Evolutionary conservation across 1,140 invertebrate species (phyloP).

Genomic region (Caerostris extrusa): DNA sequence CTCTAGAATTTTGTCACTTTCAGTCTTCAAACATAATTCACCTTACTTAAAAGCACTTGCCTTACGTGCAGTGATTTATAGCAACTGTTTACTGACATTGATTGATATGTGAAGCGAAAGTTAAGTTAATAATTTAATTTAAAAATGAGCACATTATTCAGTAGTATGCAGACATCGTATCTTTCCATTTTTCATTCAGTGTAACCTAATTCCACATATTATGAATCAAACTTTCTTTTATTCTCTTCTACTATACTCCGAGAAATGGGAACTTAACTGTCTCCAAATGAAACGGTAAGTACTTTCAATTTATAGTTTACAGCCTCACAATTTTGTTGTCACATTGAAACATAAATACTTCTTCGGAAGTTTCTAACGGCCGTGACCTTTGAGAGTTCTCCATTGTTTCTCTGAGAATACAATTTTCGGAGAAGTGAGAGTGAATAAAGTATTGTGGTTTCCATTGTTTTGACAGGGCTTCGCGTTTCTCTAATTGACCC

Average conservation of each 20-base stretch:
- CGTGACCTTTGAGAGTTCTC: slow-evolving; percentile 69
- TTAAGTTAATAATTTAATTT: too few species aligned
- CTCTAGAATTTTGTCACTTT: too few species aligned
- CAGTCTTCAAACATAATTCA: too few species aligned
- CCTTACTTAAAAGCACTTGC: too few species aligned
- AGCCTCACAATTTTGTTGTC: slow-evolving; percentile 72
- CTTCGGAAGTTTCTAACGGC: slow-evolving; percentile 51
- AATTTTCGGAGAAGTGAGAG: slow-evolving; percentile 75
- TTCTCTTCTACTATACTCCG: slow-evolving; percentile 25
- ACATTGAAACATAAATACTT: slow-evolving; percentile 56
- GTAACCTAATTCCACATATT: slow-evolving; percentile 29
- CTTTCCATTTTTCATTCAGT: not conserved
- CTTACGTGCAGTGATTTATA: too few species aligned
- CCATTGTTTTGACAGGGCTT: slow-evolving; percentile 62
- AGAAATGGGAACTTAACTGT: slow-evolving; percentile 26
- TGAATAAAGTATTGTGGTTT: slow-evolving; percentile 56
- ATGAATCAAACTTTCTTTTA: slow-evolving; percentile 19
- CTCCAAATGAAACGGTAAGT: slow-evolving; percentile 52
- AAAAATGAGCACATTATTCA: not conserved
- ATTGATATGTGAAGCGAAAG: too few species aligned
- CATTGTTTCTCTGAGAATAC: slow-evolving; percentile 61
- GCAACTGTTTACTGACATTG: too few species aligned
- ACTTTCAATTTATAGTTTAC: slow-evolving; percentile 60
- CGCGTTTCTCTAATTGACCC: slow-evolving; percentile 41
- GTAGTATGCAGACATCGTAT: not conserved